These are phyloP conservation scores for Hymenopus coronatus DNA, from an alignment of 2,888 invertebrate species.

Conservation along the genomic window DNA sequence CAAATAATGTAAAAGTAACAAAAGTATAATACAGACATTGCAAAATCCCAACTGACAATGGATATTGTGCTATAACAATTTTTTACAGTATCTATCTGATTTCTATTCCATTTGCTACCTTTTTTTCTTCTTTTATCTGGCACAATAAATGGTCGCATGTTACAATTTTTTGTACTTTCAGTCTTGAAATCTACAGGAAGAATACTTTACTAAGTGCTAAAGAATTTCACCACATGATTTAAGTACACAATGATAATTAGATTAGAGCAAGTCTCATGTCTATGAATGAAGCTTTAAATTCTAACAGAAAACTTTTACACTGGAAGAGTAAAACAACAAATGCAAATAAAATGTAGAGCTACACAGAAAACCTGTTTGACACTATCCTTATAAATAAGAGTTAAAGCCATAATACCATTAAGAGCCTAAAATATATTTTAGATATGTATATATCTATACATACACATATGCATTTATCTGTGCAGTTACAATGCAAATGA, in stretches of 20 bases:
- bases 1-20: background rate
- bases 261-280: background rate
- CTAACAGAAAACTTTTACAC: background rate
- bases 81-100: background rate
- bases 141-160: no score
- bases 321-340: background rate
- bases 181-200: background rate
- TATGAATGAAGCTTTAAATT: background rate
- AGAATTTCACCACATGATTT: background rate
- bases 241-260: background rate
- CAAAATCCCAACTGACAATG: background rate
- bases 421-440: background rate
- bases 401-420: background rate
- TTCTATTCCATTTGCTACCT: no score
- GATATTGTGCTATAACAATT: background rate
- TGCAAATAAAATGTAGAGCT: background rate
- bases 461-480: background rate
- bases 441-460: background rate
- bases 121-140: background rate
- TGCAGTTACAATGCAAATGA: background rate
- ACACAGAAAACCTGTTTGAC: background rate
- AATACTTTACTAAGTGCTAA: background rate
- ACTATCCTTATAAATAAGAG: background rate
- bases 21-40: background rate
- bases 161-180: background rate